A percentile compares a stretch with the other conserved stretches of the same genome.
Conservation (phyloP, 2,113 vertebrate genomes). For the Ciconia boyciana region DNA sequence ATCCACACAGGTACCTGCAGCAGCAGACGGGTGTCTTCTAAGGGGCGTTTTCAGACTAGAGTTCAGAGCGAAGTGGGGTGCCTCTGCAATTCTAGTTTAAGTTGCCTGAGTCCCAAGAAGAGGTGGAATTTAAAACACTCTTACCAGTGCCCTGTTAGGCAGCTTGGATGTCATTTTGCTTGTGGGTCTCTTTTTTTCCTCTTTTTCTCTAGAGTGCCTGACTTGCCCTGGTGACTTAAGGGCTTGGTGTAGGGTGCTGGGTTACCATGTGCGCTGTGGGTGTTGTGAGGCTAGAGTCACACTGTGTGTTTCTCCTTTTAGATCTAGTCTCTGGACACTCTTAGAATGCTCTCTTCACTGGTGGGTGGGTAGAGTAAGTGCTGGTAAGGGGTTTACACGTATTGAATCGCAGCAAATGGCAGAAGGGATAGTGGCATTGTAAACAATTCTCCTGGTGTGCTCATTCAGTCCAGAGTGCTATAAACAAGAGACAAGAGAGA, state of each 20-base stretch:
- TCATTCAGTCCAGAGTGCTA: not conserved
- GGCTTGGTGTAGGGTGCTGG: not conserved
- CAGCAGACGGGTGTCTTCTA: not conserved
- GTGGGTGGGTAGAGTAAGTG: not conserved
- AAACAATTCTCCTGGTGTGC: not conserved
- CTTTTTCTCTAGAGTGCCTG: not conserved
- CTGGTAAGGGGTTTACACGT: not conserved
- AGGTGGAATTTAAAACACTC: not conserved
- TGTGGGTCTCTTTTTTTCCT: not conserved
- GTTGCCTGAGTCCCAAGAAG: not conserved
- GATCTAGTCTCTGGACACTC: not conserved
- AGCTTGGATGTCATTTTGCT: not conserved
- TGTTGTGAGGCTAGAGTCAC: not conserved
- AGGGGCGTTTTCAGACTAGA: not conserved
- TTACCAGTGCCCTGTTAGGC: not conserved
- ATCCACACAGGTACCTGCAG: not conserved
- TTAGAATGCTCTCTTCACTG: not conserved
- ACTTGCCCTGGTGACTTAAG: rapidly evolving
- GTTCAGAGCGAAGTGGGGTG: not conserved
- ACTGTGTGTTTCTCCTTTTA: not conserved
- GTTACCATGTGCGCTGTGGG: rapidly evolving
- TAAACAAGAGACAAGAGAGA: not conserved
- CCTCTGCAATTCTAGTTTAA: not conserved
- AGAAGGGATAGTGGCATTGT: not conserved
- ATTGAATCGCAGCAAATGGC: not conserved